phyloP scores from a whole-genome alignment of 1,140 invertebrate genomes.

The Tetraneura akinire region DNA sequence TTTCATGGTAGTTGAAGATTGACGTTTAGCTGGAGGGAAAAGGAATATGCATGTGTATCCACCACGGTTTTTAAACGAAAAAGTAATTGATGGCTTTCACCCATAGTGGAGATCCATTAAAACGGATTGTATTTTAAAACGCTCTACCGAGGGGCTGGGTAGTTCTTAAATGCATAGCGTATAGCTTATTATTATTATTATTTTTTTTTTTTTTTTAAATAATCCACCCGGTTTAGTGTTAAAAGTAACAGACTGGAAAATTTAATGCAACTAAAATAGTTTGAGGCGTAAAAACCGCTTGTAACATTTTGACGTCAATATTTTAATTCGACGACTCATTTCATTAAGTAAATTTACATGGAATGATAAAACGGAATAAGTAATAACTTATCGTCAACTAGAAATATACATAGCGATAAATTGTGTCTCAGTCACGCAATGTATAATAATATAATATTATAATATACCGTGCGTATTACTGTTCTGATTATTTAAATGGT shows the following conservation, averaged over 20 bases:
- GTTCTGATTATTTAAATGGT: no score
- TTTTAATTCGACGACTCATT: constrained; percentile 30
- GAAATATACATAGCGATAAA: not conserved
- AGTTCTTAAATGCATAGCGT: constrained; percentile 28
- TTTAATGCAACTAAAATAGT: constrained; percentile 33
- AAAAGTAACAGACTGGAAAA: constrained; percentile 30
- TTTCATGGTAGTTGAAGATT: constrained; percentile 36
- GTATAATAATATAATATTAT: no score
- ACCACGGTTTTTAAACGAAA: constrained; percentile 34
- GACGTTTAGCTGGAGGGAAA: not conserved
- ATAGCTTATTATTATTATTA: not conserved
- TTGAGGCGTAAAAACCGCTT: constrained; percentile 8
- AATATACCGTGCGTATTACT: no score
- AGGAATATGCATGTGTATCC: not conserved
- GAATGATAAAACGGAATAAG: not conserved
- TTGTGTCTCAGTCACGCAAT: not conserved
- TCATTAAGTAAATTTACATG: not conserved
- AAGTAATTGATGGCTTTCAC: constrained; percentile 47
- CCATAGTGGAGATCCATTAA: constrained; percentile 19
- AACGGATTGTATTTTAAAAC: constrained; percentile 39
- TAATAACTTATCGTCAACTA: not conserved
- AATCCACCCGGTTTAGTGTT: constrained; percentile 26
- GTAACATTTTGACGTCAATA: constrained; percentile 13
- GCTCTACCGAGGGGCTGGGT: not conserved
- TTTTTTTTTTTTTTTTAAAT: constrained; percentile 22